Evolutionary conservation across 2,797 vertebrate genomes (phyloP), one percentile per base, ranked within the genome.

Genomic region (Pseudotriccus pelzelni): DNA sequence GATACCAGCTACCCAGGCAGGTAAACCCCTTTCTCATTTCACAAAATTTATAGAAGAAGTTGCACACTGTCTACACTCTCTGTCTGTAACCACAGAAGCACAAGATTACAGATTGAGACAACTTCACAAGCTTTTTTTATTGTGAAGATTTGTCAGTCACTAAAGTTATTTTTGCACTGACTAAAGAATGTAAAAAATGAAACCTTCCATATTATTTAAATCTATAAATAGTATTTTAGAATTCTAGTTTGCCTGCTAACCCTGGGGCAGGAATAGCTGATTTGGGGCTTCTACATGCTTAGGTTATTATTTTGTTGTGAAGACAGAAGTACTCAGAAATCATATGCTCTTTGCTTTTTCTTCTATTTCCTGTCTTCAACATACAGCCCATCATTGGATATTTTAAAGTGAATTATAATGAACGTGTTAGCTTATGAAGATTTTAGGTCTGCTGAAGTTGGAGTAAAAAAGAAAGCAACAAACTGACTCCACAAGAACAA

Each of bases 291-390:
- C 66, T 62, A 52, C 25, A 62, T 32, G 23, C 43, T 87, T 87
- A 95, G 62, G 62, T 75, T 93, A 89, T 80, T 87, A 89, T 93
- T 92, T 92, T 92, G n/a, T 50, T 80, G 44, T 39, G 53, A 93
- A 83, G 60, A 80, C 25, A 50, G 56, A 79, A 75, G 43, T 89
- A 92, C 50, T 83, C 62, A 62, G 72, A 87, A 96, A 93, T 75
- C 81, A 92, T 18, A 62, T 7, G 46, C 37, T 83, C 46, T 70
- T 75, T 74, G 12, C 43, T 77, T 87, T 84, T 89, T 70, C 74
- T 77, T 50, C 36, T 85, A 41, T 81, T 96, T 94, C 84, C 84
- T 89, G 66, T n/a, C 73, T 84, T 86, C 70, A 90, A 77, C 73
- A 50, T 34, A 53, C 25, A 83, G 79, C 52, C 56, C 66, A 78